phyloP scores from a whole-genome alignment of 2,797 vertebrate genomes.

The Hydrocynus forskahlii region DNA sequence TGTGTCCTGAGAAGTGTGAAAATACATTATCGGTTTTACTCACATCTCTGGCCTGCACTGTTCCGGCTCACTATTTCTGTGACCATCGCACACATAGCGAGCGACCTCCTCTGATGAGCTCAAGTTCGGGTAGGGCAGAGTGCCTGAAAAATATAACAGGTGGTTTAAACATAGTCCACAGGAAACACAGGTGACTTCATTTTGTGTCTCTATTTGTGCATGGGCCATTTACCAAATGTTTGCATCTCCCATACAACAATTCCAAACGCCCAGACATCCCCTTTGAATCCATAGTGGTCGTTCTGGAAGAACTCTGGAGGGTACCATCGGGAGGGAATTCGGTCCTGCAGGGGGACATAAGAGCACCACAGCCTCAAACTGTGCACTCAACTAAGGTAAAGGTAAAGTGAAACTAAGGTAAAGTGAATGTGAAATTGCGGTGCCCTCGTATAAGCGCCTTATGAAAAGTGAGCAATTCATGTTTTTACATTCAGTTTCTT shows the following conservation, averaged over 20 bases:
- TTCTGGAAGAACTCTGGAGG: constrained; percentile 79
- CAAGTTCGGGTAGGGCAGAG: constrained; percentile 71
- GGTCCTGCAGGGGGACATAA: constrained; percentile 58
- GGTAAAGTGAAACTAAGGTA: too few species aligned
- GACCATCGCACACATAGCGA: constrained; percentile 73
- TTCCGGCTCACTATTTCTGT: constrained; percentile 71
- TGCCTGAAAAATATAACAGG: constrained; percentile 59
- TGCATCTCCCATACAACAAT: constrained; percentile 81
- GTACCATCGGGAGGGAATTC: constrained; percentile 79
- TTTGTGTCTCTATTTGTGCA: background rate
- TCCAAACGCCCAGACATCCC: constrained; percentile 80
- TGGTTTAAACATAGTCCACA: background rate
- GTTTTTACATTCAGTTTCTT: too few species aligned
- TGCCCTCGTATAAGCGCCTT: too few species aligned
- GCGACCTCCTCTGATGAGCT: constrained; percentile 72
- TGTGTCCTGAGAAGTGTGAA: background rate
- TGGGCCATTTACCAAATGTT: constrained; percentile 72
- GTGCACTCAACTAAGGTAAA: background rate
- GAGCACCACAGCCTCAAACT: constrained; percentile 13
- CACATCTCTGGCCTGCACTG: constrained; percentile 76
- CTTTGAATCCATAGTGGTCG: constrained; percentile 76
- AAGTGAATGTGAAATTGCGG: background rate
- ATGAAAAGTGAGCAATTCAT: too few species aligned
- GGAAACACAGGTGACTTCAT: background rate
- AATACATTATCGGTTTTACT: constrained; percentile 47